Conservation (phyloP, 2,113 vertebrate species). For the Gymnogyps californianus region DNA sequence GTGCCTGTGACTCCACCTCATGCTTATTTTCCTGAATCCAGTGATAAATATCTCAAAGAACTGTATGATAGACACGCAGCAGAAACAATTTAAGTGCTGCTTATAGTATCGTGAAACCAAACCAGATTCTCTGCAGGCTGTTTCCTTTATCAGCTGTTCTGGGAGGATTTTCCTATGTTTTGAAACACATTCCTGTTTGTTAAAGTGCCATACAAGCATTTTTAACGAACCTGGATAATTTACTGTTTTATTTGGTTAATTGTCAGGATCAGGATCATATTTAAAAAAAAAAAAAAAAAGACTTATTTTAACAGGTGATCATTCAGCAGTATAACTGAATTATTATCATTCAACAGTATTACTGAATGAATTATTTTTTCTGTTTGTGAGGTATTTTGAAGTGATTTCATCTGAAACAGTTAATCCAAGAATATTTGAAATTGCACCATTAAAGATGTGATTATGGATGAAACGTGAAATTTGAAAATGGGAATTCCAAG, state of each 20-base stretch:
- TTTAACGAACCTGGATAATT: neutral
- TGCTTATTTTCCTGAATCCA: neutral
- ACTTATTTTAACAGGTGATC: neutral
- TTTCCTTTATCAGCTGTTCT: neutral
- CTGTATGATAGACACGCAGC: neutral
- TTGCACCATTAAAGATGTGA: neutral
- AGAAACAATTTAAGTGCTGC: neutral
- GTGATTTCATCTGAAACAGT: neutral
- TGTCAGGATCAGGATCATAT: neutral
- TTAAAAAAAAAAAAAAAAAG: neutral
- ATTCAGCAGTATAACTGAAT: neutral
- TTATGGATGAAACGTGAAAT: neutral
- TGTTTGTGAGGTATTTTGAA: neutral
- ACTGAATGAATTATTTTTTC: neutral
- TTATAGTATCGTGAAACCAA: neutral
- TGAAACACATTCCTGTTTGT: neutral
- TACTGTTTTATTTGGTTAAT: neutral
- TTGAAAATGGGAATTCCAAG: neutral
- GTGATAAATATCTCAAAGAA: neutral
- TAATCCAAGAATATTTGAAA: neutral
- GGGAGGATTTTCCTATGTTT: neutral
- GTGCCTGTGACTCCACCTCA: neutral
- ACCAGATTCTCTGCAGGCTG: neutral
- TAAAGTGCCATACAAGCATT: neutral
- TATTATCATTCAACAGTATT: neutral